Evolutionary conservation across 2,888 invertebrate genomes (phyloP).

Genomic region (Adineta ricciae): DNA sequence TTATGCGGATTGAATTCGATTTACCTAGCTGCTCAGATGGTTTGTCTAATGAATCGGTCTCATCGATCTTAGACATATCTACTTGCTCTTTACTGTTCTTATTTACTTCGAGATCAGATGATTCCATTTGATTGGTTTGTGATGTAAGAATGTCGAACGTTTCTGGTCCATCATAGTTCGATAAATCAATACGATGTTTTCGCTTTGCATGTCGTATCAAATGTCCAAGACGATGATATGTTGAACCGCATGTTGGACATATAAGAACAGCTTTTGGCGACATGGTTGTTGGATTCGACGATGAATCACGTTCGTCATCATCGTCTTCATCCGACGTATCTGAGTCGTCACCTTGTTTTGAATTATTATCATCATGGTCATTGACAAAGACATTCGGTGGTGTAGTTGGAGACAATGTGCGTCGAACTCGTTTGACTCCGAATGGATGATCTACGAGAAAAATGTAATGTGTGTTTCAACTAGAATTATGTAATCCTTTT

Average conservation of each 20-base stretch:
- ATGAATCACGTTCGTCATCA: not conserved
- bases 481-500: no score
- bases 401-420: not conserved
- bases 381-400: not conserved
- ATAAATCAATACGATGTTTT: not conserved
- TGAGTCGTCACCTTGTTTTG: not conserved
- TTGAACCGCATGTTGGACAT: conserved; percentile 10
- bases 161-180: not conserved
- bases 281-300: not conserved
- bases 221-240: not conserved
- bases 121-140: not conserved
- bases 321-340: not conserved
- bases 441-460: not conserved
- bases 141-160: not conserved
- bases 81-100: not conserved
- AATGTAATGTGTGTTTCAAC: no score
- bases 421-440: not conserved
- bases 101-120: no score
- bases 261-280: not conserved
- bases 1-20: not conserved
- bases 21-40: not conserved
- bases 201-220: not conserved
- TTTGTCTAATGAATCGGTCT: no score
- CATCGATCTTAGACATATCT: not conserved
- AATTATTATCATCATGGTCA: not conserved